Percentiles rank a stretch among this genome's conserved stretches.
Evolutionary conservation across 2,113 vertebrate genomes (phyloP).

Genomic region (Halcyon senegalensis): DNA sequence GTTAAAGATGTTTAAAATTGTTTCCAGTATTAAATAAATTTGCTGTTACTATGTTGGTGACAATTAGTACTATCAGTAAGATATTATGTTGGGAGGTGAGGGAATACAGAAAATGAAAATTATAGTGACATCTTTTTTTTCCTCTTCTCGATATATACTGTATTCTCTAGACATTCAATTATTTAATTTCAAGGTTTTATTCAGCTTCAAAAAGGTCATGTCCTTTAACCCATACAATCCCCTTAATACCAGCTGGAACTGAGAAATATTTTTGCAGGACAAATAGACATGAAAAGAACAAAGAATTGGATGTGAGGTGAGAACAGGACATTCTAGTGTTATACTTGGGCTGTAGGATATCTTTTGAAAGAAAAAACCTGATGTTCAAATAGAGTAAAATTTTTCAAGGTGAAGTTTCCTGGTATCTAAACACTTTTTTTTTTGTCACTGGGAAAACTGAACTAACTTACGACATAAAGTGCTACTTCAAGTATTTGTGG

Average conservation of each 20-base stretch:
- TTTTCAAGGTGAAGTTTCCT: background rate
- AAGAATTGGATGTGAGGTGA: constrained; percentile 15
- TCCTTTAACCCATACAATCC: background rate
- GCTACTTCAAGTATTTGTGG: background rate
- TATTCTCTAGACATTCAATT: background rate
- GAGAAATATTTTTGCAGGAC: constrained; percentile 23
- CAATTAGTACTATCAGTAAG: background rate
- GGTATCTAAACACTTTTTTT: background rate
- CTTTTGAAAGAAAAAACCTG: background rate
- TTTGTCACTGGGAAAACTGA: background rate
- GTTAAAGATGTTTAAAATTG: background rate
- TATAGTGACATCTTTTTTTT: fast-evolving
- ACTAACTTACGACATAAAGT: background rate
- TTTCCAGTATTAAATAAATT: background rate
- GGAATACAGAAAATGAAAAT: background rate
- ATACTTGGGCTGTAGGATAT: background rate
- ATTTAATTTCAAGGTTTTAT: constrained; percentile 26
- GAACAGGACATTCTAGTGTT: background rate
- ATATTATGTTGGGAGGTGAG: background rate
- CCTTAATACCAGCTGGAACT: background rate
- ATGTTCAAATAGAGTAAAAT: background rate
- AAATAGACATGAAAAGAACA: constrained; percentile 31
- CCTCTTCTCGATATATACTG: background rate
- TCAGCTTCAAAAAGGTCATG: background rate
- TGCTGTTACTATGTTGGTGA: background rate